phyloP scores from a whole-genome alignment of 2,797 vertebrate genomes.

The Poecilia picta region DNA sequence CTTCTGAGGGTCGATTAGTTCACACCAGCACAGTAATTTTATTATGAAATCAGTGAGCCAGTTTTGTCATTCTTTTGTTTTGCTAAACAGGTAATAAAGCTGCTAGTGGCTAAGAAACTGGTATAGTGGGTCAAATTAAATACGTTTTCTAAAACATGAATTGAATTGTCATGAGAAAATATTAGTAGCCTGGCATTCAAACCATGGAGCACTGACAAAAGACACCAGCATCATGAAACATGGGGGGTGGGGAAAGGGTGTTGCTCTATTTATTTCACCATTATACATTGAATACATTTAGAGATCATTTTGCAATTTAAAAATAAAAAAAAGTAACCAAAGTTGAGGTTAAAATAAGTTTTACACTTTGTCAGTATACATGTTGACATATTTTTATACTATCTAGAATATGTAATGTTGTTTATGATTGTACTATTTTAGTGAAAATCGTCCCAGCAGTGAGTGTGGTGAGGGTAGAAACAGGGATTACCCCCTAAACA shows the following conservation, averaged over 20 bases:
- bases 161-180: constrained; percentile 17
- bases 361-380: not conserved
- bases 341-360: not conserved
- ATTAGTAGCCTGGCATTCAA: not conserved
- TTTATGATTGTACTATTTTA: constrained; percentile 32
- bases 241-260: not conserved
- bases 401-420: not conserved
- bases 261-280: not conserved
- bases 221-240: not conserved
- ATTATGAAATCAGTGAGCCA: not conserved
- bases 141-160: constrained; percentile 1
- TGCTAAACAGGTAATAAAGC: not conserved
- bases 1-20: constrained; percentile 25
- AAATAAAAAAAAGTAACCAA: not conserved
- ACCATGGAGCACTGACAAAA: not conserved
- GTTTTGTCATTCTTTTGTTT: constrained; percentile 35
- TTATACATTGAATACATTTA: not conserved
- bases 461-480: constrained; percentile 28
- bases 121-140: constrained; percentile 40
- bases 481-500: constrained; percentile 49
- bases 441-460: constrained; percentile 67
- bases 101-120: constrained; percentile 15
- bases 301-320: not conserved
- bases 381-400: not conserved
- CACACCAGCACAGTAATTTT: constrained; percentile 15